Evolutionary conservation across 1,140 invertebrate genomes (phyloP).

Genomic region (Nasonia giraulti): DNA sequence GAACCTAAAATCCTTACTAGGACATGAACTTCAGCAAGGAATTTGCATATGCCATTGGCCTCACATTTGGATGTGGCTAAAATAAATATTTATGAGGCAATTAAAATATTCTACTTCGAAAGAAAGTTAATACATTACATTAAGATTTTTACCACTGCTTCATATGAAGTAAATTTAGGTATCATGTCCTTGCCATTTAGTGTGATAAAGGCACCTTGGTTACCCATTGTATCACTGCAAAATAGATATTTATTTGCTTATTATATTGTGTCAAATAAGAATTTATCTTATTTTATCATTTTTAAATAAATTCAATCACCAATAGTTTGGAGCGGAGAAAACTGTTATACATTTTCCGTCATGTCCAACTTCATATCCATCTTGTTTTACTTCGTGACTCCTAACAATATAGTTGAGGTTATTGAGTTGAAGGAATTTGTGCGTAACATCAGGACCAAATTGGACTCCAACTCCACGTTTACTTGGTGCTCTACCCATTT

Average conservation of each 20-base stretch:
- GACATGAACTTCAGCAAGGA: conserved; percentile 80
- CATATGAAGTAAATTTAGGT: conserved; percentile 93
- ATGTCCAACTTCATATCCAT: conserved; percentile 96
- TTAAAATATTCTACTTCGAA: not conserved
- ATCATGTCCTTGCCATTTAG: conserved; percentile 93
- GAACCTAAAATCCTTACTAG: conserved; percentile 68
- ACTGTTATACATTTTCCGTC: conserved; percentile 96
- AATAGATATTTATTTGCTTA: not conserved
- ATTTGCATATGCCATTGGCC: conserved; percentile 96
- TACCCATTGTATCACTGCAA: conserved; percentile 97
- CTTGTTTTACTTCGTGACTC: conserved; percentile 98
- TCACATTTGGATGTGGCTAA: conserved; percentile 96
- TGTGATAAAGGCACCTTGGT: conserved; percentile 97
- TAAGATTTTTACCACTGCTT: conserved; percentile 88
- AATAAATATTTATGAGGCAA: conserved; percentile 68
- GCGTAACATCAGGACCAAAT: conserved; percentile 98
- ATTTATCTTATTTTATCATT: not conserved
- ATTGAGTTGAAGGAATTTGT: conserved; percentile 89
- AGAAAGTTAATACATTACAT: conserved; percentile 22
- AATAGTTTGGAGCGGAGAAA: conserved; percentile 99
- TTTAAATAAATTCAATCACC: conserved; percentile 77
- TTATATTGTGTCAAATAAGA: not conserved
- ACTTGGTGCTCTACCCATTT: conserved; percentile 89
- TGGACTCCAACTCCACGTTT: conserved; percentile 98
- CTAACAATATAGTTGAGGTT: conserved; percentile 94